Percentiles rank a stretch among this genome's conserved stretches.
Evolutionary conservation across 2,888 invertebrate species (phyloP).

Genomic region (Oeneis ivallda): DNA sequence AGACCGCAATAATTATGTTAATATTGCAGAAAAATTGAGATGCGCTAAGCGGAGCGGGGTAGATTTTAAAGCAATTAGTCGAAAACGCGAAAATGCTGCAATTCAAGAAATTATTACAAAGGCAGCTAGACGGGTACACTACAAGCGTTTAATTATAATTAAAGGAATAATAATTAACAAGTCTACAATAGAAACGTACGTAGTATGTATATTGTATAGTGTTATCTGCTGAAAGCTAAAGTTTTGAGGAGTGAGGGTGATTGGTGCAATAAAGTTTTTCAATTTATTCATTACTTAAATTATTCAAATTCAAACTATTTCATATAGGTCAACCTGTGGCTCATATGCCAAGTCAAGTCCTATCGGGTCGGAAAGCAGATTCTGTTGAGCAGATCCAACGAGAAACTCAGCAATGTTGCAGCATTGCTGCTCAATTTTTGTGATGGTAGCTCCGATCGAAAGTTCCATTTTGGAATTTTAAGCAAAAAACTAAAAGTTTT

Average conservation of each 20-base stretch:
- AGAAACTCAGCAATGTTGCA: too few species aligned
- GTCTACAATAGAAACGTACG: not conserved
- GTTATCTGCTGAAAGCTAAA: too few species aligned
- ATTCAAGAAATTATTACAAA: conserved; percentile 17
- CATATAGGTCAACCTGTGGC: too few species aligned
- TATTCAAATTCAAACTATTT: too few species aligned
- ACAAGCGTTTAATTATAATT: conserved; percentile 6
- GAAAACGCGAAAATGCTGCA: conserved; percentile 11
- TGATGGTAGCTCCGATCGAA: not conserved
- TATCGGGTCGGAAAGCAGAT: too few species aligned
- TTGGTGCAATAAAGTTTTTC: too few species aligned
- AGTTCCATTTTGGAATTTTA: not conserved
- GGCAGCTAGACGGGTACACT: conserved; percentile 3
- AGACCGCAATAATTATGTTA: conserved; percentile 1
- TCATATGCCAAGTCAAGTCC: too few species aligned
- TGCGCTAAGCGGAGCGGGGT: conserved; percentile 5
- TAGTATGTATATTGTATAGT: not conserved
- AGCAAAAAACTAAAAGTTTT: conserved; percentile 1
- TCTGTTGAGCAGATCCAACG: too few species aligned
- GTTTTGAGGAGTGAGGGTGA: too few species aligned
- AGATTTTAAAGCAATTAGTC: conserved; percentile 16
- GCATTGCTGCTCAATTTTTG: not conserved
- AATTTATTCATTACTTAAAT: too few species aligned
- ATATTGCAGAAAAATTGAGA: conserved; percentile 16
- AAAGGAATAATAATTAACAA: conserved; percentile 3